Conservation (phyloP, 2,888 invertebrate genomes). For the Maniola hyperantus region DNA sequence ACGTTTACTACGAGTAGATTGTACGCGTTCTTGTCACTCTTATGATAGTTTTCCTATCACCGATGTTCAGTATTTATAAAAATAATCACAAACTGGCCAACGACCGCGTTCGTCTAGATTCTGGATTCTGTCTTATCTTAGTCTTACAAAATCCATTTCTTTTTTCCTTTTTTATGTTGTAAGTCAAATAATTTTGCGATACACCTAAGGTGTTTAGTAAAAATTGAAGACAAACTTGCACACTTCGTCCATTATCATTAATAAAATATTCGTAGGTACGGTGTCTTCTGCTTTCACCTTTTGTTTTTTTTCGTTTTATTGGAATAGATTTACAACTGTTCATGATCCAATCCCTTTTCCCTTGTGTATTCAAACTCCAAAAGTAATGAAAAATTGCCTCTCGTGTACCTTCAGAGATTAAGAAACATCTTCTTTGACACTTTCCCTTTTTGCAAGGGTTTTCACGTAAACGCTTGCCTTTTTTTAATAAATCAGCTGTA, state of each 20-base stretch:
- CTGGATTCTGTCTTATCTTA: too few relatives aligned
- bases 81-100: too few relatives aligned
- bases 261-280: not conserved
- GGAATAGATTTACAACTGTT: not conserved
- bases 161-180: not conserved
- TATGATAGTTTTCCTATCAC: too few relatives aligned
- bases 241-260: constrained; percentile 33
- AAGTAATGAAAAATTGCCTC: not conserved
- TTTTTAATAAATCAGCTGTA: not conserved
- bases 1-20: too few relatives aligned
- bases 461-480: not conserved
- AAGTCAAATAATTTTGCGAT: not conserved
- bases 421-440: not conserved
- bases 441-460: constrained; percentile 5
- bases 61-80: too few relatives aligned
- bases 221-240: constrained; percentile 10
- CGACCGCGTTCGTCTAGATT: not conserved
- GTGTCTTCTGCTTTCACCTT: not conserved
- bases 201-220: constrained; percentile 1
- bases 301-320: not conserved
- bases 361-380: not conserved
- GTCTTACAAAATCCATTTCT: not conserved
- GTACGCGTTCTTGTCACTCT: too few relatives aligned
- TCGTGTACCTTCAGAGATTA: constrained; percentile 3
- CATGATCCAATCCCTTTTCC: not conserved